A percentile compares a stretch with the other conserved stretches of the same genome.
phyloP scores from a whole-genome alignment of 2,113 vertebrate genomes.

The Dendrocopos noguchii region DNA sequence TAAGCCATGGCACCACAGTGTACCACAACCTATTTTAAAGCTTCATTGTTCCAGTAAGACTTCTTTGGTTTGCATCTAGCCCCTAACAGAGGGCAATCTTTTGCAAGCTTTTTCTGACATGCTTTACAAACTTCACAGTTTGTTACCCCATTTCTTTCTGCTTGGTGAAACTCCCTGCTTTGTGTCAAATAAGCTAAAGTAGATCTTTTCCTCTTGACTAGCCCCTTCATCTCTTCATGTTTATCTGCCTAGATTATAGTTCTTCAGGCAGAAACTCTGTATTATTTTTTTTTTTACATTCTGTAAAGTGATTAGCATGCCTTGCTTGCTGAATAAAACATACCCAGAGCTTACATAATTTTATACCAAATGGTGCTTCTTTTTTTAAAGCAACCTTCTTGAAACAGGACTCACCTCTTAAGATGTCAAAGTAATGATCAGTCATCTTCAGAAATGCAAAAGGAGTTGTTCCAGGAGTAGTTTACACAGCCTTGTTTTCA shows the following conservation, averaged over 20 bases:
- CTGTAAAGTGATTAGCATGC: not conserved
- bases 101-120: not conserved
- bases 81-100: not conserved
- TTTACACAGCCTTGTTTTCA: not conserved
- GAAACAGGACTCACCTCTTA: not conserved
- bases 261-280: not conserved
- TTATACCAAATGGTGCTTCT: not conserved
- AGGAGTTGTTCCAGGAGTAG: not conserved
- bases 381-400: not conserved
- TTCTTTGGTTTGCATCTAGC: not conserved
- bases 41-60: not conserved
- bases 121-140: not conserved
- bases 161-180: not conserved
- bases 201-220: not conserved
- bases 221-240: not conserved
- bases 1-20: accelerated
- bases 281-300: not conserved
- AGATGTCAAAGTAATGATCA: not conserved
- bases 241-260: not conserved
- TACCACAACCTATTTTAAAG: not conserved
- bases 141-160: not conserved
- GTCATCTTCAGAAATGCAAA: not conserved
- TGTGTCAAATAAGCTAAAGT: not conserved
- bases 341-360: not conserved
- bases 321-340: not conserved